Evolutionary conservation across 2,888 invertebrate genomes (phyloP).

Genomic region (Noctua fimbriata): DNA sequence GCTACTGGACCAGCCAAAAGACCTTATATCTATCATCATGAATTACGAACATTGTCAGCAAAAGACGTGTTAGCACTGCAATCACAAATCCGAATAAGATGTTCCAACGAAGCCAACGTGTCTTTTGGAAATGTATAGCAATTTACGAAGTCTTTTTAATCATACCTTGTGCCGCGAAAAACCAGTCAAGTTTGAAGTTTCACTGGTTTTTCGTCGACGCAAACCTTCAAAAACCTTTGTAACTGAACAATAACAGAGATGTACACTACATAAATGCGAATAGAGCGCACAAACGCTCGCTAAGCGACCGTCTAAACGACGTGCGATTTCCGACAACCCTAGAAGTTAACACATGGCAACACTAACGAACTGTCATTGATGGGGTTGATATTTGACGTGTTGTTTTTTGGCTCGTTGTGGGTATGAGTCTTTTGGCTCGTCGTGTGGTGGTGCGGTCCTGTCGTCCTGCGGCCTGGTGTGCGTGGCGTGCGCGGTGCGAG

Average conservation of each 20-base stretch:
- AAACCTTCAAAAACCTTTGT: conserved; percentile 50
- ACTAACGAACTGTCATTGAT: conserved; percentile 52
- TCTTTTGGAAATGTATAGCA: conserved; percentile 53
- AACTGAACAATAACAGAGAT: conserved; percentile 61
- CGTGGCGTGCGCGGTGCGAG: conserved; percentile 51
- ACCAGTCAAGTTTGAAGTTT: conserved; percentile 39
- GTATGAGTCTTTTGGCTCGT: conserved; percentile 59
- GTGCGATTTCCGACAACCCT: conserved; percentile 66
- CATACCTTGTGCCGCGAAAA: conserved; percentile 48
- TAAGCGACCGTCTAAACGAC: conserved; percentile 67
- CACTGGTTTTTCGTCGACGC: conserved; percentile 34
- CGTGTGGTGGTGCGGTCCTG: conserved; percentile 45
- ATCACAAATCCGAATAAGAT: conserved; percentile 41
- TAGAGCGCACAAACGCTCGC: conserved; percentile 65
- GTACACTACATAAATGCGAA: conserved; percentile 67
- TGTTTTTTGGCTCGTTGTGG: conserved; percentile 38
- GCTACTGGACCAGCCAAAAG: conserved; percentile 77
- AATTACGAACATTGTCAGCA: conserved; percentile 59
- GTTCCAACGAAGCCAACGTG: conserved; percentile 54
- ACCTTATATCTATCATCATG: conserved; percentile 71
- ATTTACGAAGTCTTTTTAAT: conserved; percentile 62
- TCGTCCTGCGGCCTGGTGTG: conserved; percentile 54
- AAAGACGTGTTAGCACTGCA: conserved; percentile 49
- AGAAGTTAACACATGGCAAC: conserved; percentile 63
- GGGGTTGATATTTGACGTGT: conserved; percentile 42